phyloP scores from a whole-genome alignment of 2,797 vertebrate genomes.

The Platyrinchus mystaceus region DNA sequence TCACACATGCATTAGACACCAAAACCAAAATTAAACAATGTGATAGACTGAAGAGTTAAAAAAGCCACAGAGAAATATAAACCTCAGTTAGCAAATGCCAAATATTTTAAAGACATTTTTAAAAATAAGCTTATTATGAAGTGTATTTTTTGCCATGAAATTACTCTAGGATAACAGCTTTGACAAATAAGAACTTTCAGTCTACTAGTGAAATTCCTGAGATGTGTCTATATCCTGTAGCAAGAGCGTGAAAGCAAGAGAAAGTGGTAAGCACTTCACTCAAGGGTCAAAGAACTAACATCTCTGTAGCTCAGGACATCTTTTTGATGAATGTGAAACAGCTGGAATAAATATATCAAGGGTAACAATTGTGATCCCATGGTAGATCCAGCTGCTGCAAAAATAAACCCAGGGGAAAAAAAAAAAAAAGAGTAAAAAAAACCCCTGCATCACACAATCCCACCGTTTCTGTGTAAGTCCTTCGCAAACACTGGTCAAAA shows the following conservation, averaged over 20 bases:
- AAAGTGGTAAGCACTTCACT: background rate
- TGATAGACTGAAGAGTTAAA: background rate
- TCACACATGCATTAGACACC: background rate
- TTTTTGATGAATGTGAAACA: constrained; percentile 77
- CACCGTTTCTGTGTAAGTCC: background rate
- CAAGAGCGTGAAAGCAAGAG: background rate
- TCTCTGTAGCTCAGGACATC: constrained; percentile 50
- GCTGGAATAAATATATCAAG: constrained; percentile 71
- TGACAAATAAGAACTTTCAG: background rate
- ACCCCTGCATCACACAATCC: background rate
- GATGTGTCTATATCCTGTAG: background rate
- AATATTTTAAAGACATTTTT: background rate
- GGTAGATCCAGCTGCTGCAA: constrained; percentile 70
- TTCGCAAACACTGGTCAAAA: background rate
- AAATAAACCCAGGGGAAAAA: constrained; percentile 21
- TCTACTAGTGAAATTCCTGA: background rate
- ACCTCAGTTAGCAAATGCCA: background rate
- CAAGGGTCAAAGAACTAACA: constrained; percentile 7
- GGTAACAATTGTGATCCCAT: constrained; percentile 50
- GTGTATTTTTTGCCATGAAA: background rate
- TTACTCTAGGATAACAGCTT: background rate
- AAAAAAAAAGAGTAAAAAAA: background rate
- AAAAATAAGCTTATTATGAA: background rate
- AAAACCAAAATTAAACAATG: background rate
- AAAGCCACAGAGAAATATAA: background rate